Evolutionary conservation across 2,113 vertebrate genomes (phyloP).

Genomic region (Centropristis striata): DNA sequence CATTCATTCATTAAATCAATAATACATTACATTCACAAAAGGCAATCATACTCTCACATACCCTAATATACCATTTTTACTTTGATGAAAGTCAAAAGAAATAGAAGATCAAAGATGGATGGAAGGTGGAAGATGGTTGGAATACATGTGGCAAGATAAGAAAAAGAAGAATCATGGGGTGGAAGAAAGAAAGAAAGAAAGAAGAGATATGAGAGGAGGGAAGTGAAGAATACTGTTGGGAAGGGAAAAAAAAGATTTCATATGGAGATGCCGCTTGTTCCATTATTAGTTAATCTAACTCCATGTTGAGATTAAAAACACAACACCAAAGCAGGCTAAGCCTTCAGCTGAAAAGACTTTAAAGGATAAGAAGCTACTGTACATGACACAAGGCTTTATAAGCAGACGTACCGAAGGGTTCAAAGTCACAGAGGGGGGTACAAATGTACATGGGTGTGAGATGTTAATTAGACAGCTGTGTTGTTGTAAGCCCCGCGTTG

Average conservation of each 20-base stretch:
- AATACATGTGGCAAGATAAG: not conserved
- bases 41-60: too few species aligned
- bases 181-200: slow-evolving; percentile 3
- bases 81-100: not conserved
- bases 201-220: not conserved
- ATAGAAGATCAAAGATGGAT: slow-evolving; percentile 1
- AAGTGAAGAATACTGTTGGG: not conserved
- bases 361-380: slow-evolving; percentile 9
- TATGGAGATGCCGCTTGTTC: slow-evolving; percentile 17
- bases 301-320: slow-evolving; percentile 44
- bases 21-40: too few species aligned
- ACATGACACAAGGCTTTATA: slow-evolving; percentile 19
- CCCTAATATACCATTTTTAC: too few species aligned
- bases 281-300: slow-evolving; percentile 45
- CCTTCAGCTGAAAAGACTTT: slow-evolving; percentile 13
- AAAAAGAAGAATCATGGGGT: not conserved
- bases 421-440: slow-evolving; percentile 11
- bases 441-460: slow-evolving; percentile 16
- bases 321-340: slow-evolving; percentile 18
- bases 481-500: slow-evolving; percentile 21
- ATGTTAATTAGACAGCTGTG: slow-evolving; percentile 55
- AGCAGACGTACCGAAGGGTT: slow-evolving; percentile 30
- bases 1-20: too few species aligned
- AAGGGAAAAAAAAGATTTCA: not conserved
- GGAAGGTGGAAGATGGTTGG: too few species aligned